These are phyloP conservation scores for Porites australiensis DNA, from an alignment of 64 coral and sea anemone species.

Conservation along the genomic window DNA sequence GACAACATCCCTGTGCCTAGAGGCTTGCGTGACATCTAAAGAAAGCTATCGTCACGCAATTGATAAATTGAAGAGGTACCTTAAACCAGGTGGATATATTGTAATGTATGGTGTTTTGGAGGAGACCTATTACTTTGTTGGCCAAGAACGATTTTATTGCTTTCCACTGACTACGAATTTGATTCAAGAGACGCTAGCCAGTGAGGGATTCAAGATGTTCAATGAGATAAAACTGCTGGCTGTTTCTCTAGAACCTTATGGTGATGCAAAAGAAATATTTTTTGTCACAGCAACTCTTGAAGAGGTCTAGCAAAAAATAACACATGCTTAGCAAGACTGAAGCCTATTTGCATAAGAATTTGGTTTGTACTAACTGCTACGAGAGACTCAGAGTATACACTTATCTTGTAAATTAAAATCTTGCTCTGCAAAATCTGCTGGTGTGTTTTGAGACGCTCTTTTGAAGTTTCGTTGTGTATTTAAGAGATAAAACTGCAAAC, in stretches of 20 bases:
- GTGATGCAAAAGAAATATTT: not conserved
- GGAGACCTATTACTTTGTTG: constrained; percentile 56
- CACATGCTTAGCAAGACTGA: too few relatives aligned
- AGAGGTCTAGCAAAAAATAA: too few relatives aligned
- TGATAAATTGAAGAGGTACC: constrained; percentile 20
- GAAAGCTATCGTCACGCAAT: constrained; percentile 27
- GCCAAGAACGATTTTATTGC: constrained; percentile 46
- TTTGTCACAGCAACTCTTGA: not conserved
- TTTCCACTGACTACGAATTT: constrained; percentile 37
- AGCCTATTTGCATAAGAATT: too few relatives aligned
- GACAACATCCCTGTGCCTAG: constrained; percentile 40
- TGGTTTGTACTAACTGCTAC: too few relatives aligned
- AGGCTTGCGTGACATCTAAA: constrained; percentile 42
- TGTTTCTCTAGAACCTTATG: not conserved
- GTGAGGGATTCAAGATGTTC: constrained; percentile 15
- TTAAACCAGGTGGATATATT: constrained; percentile 63
- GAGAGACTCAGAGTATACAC: too few relatives aligned
- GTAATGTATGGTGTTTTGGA: constrained; percentile 45
- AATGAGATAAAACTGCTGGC: not conserved
- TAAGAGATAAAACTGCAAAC: too few relatives aligned
- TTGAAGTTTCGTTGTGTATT: too few relatives aligned
- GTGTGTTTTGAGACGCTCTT: too few relatives aligned
- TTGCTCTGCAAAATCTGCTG: too few relatives aligned
- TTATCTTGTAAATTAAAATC: too few relatives aligned
- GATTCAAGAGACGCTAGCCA: constrained; percentile 3